Evolutionary conservation across 2,113 vertebrate species (phyloP), one percentile per base, ranked within the genome.

Genomic region (Tetraodon nigroviridis): DNA sequence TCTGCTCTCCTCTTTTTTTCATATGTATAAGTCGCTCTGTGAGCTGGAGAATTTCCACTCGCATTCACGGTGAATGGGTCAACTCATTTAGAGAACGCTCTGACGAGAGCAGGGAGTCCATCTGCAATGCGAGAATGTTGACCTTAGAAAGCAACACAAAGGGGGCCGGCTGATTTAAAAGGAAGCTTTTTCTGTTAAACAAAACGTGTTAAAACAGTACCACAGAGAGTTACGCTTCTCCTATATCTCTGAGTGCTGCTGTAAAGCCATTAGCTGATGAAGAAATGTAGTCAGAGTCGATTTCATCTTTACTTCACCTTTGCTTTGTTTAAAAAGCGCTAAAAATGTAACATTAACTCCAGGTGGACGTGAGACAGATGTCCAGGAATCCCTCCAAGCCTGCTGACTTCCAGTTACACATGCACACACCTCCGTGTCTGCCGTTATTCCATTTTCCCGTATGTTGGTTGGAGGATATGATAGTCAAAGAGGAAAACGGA

Each of bases 221-320:
- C 79, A 69, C 68, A 42, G 59, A 71, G 70, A 62, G 66, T 80
- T 77, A 69, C 64, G 79, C 76, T 81, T 71, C 73, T 78, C 18
- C 37, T 82, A 69, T 78, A 80, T 67, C 51, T 84, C 4, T 74
- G 75, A 82, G 78, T 82, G 75, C 74, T 61, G 86, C 12, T 79
- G 70, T 80, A 79, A 83, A 85, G 44, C 77, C 82, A 85, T 87
- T 88, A 86, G 85, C 78, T 88, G 77, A 89, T 89, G 80, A 88
- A 78, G 22, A 58, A 11, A 6, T 8, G 37, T 51, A 58, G 55
- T 47, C 40, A 1, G 18, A 56, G 18, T 21, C 3, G 1, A 41
- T n/a, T 24, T 58, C 20, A 44, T 55, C 19, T 69, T 70, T 6
- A 48, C 29, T 48, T 49, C 27, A 49, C 24, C 17, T 76, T 19